These are phyloP conservation scores for Alsophila aescularia DNA, from an alignment of 2,888 invertebrate species.

Conservation along the genomic window DNA sequence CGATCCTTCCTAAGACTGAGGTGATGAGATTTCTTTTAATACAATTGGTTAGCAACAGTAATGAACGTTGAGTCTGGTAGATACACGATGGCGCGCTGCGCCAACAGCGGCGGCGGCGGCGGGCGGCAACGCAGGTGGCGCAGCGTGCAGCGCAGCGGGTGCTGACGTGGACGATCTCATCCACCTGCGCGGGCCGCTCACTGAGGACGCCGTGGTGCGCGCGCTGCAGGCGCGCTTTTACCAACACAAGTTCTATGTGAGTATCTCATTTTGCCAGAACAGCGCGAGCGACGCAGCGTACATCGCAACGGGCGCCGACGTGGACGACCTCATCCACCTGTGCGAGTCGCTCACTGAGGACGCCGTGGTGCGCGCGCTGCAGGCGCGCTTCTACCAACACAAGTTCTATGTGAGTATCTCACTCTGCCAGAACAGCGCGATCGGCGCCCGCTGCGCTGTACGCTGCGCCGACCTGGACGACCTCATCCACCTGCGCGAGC, in stretches of 20 bases:
- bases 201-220: slow-evolving; percentile 96
- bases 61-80: slow-evolving; percentile 37
- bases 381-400: slow-evolving; percentile 93
- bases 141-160: slow-evolving; percentile 35
- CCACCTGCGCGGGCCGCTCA: slow-evolving; percentile 95
- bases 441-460: too few relatives aligned
- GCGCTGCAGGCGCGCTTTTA: slow-evolving; percentile 95
- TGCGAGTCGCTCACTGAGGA: slow-evolving; percentile 96
- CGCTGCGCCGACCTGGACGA: slow-evolving; percentile 68
- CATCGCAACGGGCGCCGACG: neutral
- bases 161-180: slow-evolving; percentile 93
- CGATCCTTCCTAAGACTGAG: too few relatives aligned
- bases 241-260: slow-evolving; percentile 94
- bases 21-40: too few relatives aligned
- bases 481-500: slow-evolving; percentile 84
- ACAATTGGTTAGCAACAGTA: too few relatives aligned
- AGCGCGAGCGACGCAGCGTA: too few relatives aligned
- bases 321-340: slow-evolving; percentile 67
- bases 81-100: slow-evolving; percentile 59
- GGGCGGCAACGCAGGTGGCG: slow-evolving; percentile 34
- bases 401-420: slow-evolving; percentile 92
- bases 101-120: slow-evolving; percentile 32
- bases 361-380: slow-evolving; percentile 95
- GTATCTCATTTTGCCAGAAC: slow-evolving; percentile 59
- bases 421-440: neutral